A percentile compares a stretch with the other conserved stretches of the same genome.
phyloP scores from a whole-genome alignment of 30 jellyfish, hydroid and myxozoan species.

The Hydractinia echinata region DNA sequence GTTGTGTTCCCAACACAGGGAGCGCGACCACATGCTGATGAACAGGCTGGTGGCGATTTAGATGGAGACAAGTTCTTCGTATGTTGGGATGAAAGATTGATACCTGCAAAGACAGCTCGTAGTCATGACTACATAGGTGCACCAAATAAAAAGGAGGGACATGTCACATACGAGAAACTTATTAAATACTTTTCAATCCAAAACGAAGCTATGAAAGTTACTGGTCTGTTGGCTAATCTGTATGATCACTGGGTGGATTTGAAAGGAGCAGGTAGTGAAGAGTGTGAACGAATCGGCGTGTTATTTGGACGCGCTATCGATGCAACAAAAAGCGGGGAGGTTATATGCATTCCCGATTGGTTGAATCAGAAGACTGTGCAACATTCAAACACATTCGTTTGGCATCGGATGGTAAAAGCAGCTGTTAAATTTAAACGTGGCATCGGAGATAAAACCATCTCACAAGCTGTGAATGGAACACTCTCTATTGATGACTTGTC shows the following conservation, averaged over 20 bases:
- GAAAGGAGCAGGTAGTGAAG: constrained; percentile 19
- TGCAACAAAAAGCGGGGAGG: constrained; percentile 34
- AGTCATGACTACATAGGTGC: constrained; percentile 37
- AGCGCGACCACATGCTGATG: constrained; percentile 34
- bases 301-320: constrained; percentile 33
- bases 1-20: constrained; percentile 26
- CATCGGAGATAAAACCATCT: background rate
- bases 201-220: constrained; percentile 20
- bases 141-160: constrained; percentile 2
- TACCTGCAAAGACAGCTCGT: constrained; percentile 21
- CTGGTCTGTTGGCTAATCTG: constrained; percentile 23
- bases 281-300: constrained; percentile 30
- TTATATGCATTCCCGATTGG: constrained; percentile 20
- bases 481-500: constrained; percentile 14
- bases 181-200: constrained; percentile 27
- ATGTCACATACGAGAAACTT: constrained; percentile 20
- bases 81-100: constrained; percentile 31
- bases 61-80: constrained; percentile 42
- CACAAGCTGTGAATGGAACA: background rate
- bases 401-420: constrained; percentile 33
- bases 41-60: constrained; percentile 39
- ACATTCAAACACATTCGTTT: background rate
- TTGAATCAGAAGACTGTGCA: background rate
- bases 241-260: constrained; percentile 33
- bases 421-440: background rate